Conservation (phyloP, 2,797 vertebrate species). For the Lemur catta region DNA sequence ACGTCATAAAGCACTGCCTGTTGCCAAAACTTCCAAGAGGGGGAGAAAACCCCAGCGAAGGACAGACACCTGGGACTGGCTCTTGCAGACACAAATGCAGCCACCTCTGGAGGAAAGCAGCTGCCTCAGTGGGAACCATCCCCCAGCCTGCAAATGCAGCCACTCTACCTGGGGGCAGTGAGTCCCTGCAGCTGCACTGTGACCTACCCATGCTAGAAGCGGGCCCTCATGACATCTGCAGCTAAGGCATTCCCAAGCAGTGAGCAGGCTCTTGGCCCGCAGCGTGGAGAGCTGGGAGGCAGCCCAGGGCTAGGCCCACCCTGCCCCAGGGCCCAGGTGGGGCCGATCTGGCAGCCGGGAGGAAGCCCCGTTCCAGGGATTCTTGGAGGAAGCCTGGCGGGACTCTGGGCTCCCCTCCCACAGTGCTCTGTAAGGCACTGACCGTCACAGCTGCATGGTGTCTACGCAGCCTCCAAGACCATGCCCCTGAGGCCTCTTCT, state of each 20-base stretch:
- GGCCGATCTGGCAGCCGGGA: not conserved
- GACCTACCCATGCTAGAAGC: not conserved
- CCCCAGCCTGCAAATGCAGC: not conserved
- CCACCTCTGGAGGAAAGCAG: not conserved
- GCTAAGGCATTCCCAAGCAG: not conserved
- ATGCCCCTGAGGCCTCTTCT: not conserved
- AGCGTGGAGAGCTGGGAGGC: not conserved
- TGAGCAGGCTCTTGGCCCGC: not conserved
- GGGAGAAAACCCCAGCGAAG: no score
- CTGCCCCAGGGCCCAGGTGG: not conserved
- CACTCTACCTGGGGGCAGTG: not conserved
- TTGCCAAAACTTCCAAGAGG: not conserved
- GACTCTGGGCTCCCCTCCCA: not conserved
- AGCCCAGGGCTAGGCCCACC: not conserved
- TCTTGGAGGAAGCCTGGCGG: not conserved
- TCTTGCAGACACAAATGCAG: not conserved
- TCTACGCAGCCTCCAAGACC: no score
- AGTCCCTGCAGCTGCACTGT: not conserved
- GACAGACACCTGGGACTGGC: not conserved
- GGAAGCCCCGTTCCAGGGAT: not conserved
- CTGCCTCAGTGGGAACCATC: not conserved
- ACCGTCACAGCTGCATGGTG: not conserved
- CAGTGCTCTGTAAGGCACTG: no score
- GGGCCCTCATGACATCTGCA: not conserved
- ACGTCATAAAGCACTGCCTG: not conserved